Base-by-base conservation (phyloP, 2,888 invertebrate species). In the Scaptodrosophila latifasciaeformis region DNA sequence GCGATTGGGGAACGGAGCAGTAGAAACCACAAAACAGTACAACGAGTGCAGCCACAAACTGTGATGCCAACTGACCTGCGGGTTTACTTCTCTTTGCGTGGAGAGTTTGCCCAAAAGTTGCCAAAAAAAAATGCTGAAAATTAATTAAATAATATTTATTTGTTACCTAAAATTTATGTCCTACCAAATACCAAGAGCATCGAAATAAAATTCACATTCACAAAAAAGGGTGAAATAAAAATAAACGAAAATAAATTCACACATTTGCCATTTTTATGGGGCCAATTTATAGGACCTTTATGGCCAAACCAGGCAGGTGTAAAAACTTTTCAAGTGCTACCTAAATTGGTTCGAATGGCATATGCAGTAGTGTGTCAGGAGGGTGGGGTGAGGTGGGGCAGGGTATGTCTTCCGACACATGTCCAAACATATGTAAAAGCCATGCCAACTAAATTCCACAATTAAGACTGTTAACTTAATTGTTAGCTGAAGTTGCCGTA, bases 71-170 rank as follows among this genome's bases (percentile, higher is more conserved):
- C 30, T 37, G 35, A 37, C 21, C 47, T 24, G 18, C 21, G 45
- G 17, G 35, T 35, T 7, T 15, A 13, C 1, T 7, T n/a, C n/a
- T n/a, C n/a, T n/a, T n/a, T n/a, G n/a, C n/a, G n/a, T n/a, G n/a
- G n/a, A n/a, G n/a, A n/a, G n/a, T n/a, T n/a, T n/a, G n/a, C n/a
- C n/a, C n/a, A n/a, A n/a, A n/a, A n/a, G n/a, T n/a, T n/a, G n/a
- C n/a, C n/a, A n/a, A n/a, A n/a, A n/a, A 18, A 15, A 27, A 10
- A 57, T 48, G 65, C 44, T 40, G 44, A 54, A 67, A 77, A 77
- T 75, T 61, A 80, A 80, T 80, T 77, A 64, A 70, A 65, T 61
- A 61, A 74, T 70, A 74, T 80, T 77, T 77, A 72, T 70, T 50
- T 51, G 65, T 54, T 54, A 51, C 50, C 30, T 31, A 43, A 50